Percentiles rank a stretch among this genome's conserved stretches.
Conservation (phyloP, 2,113 vertebrate genomes). For the Nanorana parkeri region DNA sequence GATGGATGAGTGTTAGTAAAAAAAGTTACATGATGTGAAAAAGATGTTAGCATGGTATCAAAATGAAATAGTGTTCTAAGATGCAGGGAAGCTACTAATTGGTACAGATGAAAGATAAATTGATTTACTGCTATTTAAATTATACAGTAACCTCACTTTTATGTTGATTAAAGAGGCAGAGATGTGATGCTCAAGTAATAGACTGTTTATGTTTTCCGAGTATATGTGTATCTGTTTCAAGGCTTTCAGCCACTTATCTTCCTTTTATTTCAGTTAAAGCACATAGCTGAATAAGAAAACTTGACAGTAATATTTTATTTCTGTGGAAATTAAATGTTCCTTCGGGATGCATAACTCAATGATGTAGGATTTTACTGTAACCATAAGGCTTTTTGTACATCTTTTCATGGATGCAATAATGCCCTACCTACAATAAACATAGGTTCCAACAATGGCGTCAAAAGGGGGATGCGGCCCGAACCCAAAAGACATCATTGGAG, state of each 20-base stretch:
- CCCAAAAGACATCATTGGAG: too few species aligned
- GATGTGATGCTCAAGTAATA: slow-evolving; percentile 9
- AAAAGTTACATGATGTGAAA: slow-evolving; percentile 24
- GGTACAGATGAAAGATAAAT: slow-evolving; percentile 41
- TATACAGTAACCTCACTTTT: slow-evolving; percentile 44
- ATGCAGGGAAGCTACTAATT: slow-evolving; percentile 41
- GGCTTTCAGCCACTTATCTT: background rate
- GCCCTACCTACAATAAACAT: too few species aligned
- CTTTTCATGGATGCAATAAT: background rate
- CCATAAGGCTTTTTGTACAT: background rate
- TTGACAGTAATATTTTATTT: background rate
- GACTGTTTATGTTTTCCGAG: slow-evolving; percentile 15
- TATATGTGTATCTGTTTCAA: slow-evolving; percentile 24
- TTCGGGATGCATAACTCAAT: background rate
- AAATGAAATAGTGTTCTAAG: slow-evolving; percentile 11
- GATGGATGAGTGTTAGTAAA: slow-evolving; percentile 10
- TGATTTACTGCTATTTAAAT: slow-evolving; percentile 14
- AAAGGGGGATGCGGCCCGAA: too few species aligned
- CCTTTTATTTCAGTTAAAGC: background rate
- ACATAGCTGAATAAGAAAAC: background rate
- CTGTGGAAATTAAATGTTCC: too few species aligned
- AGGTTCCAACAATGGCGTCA: too few species aligned
- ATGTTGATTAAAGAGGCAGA: slow-evolving; percentile 40
- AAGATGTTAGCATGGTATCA: slow-evolving; percentile 31
- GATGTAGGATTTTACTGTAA: background rate